Evolutionary conservation across 2,113 vertebrate genomes (phyloP).

Genomic region (Euleptes europaea): DNA sequence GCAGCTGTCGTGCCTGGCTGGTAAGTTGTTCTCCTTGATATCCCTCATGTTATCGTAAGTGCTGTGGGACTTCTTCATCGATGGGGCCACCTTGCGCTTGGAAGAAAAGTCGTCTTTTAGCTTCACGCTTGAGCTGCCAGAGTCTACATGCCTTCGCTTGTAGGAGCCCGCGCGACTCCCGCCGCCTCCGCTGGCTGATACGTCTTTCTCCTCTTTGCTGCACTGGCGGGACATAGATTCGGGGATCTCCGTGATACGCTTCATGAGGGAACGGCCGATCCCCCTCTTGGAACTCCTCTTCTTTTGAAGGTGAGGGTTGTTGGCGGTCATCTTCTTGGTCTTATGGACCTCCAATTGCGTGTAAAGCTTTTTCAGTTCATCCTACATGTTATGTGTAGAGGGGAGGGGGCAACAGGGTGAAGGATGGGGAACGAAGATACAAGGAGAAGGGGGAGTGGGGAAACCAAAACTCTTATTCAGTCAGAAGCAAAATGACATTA

Average conservation of each 20-base stretch:
- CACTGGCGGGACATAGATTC: constrained; percentile 78
- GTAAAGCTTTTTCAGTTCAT: constrained; percentile 95
- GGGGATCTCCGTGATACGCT: constrained; percentile 78
- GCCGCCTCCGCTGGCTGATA: constrained; percentile 55
- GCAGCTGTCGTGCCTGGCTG: constrained; percentile 23
- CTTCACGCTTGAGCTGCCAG: constrained; percentile 53
- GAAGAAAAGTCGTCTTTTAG: constrained; percentile 64
- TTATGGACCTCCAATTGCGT: constrained; percentile 89
- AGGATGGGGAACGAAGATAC: constrained; percentile 26
- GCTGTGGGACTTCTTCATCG: constrained; percentile 77
- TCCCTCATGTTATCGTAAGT: constrained; percentile 67
- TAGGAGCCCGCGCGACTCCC: constrained; percentile 70
- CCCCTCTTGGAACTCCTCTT: constrained; percentile 80
- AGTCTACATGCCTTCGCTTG: constrained; percentile 54
- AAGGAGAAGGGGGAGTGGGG: background rate
- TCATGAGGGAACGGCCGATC: constrained; percentile 81
- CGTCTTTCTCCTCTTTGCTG: constrained; percentile 79
- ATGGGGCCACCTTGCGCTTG: constrained; percentile 52
- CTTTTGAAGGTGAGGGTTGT: constrained; percentile 92
- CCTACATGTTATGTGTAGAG: constrained; percentile 69
- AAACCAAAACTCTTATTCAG: constrained; percentile 3
- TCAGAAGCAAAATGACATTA: background rate
- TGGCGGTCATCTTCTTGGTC: constrained; percentile 86
- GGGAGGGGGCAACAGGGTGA: background rate
- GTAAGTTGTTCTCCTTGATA: constrained; percentile 19